Conservation (phyloP, 2,888 invertebrate species). For the Caenorhabditis sp. region DNA sequence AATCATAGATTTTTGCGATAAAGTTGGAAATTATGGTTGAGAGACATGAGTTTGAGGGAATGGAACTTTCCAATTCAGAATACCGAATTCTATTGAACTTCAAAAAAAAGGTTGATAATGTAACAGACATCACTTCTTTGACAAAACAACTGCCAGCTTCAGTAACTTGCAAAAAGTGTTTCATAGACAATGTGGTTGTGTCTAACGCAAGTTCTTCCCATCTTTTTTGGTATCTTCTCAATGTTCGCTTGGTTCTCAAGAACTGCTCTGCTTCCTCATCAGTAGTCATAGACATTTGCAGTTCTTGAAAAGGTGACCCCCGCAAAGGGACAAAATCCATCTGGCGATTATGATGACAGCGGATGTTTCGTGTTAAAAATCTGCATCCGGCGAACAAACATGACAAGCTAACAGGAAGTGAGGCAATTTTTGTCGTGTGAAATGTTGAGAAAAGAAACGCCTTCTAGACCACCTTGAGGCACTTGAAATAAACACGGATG, state of each 20-base stretch:
- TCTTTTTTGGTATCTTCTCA: constrained; percentile 3
- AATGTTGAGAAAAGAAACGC: too few relatives aligned
- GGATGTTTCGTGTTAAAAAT: constrained; percentile 33
- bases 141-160: constrained; percentile 8
- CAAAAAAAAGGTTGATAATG: background rate
- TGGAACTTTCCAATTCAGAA: background rate
- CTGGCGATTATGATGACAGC: constrained; percentile 35
- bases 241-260: background rate
- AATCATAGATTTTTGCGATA: background rate
- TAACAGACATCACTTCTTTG: constrained; percentile 36
- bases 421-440: constrained; percentile 4
- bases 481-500: background rate
- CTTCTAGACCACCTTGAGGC: background rate
- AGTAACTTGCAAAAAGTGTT: constrained; percentile 57
- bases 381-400: constrained; percentile 45
- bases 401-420: constrained; percentile 40
- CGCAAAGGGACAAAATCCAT: constrained; percentile 14
- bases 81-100: too few relatives aligned
- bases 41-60: too few relatives aligned
- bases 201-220: constrained; percentile 22
- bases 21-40: background rate
- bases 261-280: constrained; percentile 6
- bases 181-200: constrained; percentile 49
- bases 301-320: constrained; percentile 21
- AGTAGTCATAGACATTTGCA: constrained; percentile 12